Evolutionary conservation across 2,113 vertebrate species (phyloP).

Genomic region (Crotalus viridis): DNA sequence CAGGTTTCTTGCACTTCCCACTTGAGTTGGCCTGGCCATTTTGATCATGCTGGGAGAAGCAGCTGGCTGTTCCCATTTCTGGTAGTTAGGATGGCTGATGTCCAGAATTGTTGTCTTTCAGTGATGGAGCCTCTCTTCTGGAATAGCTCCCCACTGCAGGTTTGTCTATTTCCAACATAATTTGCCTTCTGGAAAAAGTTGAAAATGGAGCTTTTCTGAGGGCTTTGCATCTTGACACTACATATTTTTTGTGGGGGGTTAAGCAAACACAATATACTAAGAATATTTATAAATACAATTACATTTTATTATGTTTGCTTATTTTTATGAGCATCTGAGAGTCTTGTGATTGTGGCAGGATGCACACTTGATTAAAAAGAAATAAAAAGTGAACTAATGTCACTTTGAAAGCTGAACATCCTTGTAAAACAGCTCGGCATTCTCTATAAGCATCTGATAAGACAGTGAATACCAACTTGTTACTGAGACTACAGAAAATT

Average conservation of each 20-base stretch:
- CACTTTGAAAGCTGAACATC: slow-evolving; percentile 46
- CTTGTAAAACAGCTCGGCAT: slow-evolving; percentile 51
- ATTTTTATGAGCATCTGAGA: not conserved
- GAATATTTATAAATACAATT: not conserved
- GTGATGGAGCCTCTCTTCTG: not conserved
- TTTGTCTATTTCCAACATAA: not conserved
- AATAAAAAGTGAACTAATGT: not conserved
- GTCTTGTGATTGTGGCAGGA: not conserved
- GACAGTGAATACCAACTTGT: slow-evolving; percentile 49
- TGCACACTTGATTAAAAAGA: not conserved
- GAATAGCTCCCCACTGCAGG: not conserved
- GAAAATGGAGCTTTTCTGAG: not conserved
- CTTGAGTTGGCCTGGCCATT: not conserved
- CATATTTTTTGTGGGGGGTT: not conserved
- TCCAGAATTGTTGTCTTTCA: not conserved
- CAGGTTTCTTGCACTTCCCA: not conserved
- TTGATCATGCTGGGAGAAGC: not conserved
- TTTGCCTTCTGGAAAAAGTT: not conserved
- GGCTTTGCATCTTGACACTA: not conserved
- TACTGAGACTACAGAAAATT: slow-evolving; percentile 61
- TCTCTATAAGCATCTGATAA: slow-evolving; percentile 36
- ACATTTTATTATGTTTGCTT: not conserved
- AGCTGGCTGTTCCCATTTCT: not conserved
- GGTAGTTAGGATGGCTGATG: not conserved
- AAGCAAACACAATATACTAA: not conserved